Conservation (phyloP, 2,888 invertebrate species). For the Drosophila fulvimacula region DNA sequence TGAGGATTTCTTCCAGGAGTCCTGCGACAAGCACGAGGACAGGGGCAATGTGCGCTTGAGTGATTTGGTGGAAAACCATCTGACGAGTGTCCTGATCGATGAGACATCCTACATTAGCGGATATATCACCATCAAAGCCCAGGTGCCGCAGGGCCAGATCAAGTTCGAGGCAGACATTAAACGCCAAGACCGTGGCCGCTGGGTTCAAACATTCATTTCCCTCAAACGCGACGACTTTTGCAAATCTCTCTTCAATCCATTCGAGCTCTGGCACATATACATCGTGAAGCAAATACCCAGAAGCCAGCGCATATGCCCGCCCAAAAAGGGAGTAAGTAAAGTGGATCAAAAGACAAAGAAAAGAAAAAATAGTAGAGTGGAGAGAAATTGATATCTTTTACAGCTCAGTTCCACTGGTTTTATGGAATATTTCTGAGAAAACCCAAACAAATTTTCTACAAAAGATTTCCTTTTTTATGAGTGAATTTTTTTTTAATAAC, state of each 20-base stretch:
- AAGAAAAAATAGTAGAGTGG: too few relatives aligned
- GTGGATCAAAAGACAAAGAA: neutral
- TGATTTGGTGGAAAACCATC: constrained; percentile 36
- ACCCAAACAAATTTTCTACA: too few relatives aligned
- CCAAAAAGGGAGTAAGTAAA: constrained; percentile 46
- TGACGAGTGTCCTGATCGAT: constrained; percentile 16
- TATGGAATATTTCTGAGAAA: too few relatives aligned
- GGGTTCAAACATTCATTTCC: constrained; percentile 38
- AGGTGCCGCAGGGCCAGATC: constrained; percentile 26
- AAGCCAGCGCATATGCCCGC: constrained; percentile 45
- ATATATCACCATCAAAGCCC: constrained; percentile 28
- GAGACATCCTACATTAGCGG: constrained; percentile 46
- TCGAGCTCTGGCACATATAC: constrained; percentile 43
- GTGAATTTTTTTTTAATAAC: too few relatives aligned
- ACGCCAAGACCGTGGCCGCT: constrained; percentile 39
- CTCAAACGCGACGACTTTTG: constrained; percentile 50
- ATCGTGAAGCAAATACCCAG: constrained; percentile 28
- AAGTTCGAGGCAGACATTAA: constrained; percentile 25
- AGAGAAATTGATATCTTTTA: too few relatives aligned
- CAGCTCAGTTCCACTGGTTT: too few relatives aligned
- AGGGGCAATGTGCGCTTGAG: constrained; percentile 22
- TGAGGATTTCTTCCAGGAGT: constrained; percentile 33
- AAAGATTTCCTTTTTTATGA: too few relatives aligned
- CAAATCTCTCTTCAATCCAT: constrained; percentile 33
- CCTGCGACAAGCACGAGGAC: constrained; percentile 30